Evolutionary conservation across 2,797 vertebrate species (phyloP), one percentile per base, ranked within the genome.

Genomic region (Ceryle rudis): DNA sequence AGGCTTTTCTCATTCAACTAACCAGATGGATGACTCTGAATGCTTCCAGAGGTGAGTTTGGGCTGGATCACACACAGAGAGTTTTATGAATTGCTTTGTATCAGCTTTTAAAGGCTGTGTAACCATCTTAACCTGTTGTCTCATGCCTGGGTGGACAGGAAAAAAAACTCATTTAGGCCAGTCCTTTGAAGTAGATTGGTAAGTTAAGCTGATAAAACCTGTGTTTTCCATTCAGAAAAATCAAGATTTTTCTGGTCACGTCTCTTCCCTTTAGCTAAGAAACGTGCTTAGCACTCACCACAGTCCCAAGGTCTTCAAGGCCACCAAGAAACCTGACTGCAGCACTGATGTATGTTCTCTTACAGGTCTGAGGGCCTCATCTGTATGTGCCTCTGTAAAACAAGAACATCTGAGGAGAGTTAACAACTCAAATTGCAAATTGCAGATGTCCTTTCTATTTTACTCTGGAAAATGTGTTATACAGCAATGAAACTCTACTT

Each of bases 1-100:
- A 60, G 64, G 80, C 47, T 73, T 96, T 81, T 70, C 29, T 70
- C 21, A 84, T 87, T 60, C 92, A 91, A 89, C 80, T 44, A 86
- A 90, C 39, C 52, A 84, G 47, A 52, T 72, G 62, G 79, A 65
- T 26, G 44, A 35, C 57, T 65, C 78, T 39, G 42, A 74, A n/a
- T 77, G 46, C 71, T 86, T 92, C 58, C 42, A 29, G 20, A 65
- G 58, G 81, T 3, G 3, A 64, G 28, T 26, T 29, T 49, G 51
- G 75, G 54, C 80, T 83, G 75, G 42, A 70, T 72, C 17, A 47
- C 1, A 4, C 35, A 31, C 35, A 57, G 28, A 60, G n/a, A n/a
- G 31, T 62, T 17, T 58, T 80, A 58, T 11, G 52, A 86, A 67
- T 41, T 35, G n/a, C 61, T 49, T 39, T 33, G 44, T 47, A 28